phyloP scores from a whole-genome alignment of 2,113 vertebrate genomes.

The Scomber scombrus region DNA sequence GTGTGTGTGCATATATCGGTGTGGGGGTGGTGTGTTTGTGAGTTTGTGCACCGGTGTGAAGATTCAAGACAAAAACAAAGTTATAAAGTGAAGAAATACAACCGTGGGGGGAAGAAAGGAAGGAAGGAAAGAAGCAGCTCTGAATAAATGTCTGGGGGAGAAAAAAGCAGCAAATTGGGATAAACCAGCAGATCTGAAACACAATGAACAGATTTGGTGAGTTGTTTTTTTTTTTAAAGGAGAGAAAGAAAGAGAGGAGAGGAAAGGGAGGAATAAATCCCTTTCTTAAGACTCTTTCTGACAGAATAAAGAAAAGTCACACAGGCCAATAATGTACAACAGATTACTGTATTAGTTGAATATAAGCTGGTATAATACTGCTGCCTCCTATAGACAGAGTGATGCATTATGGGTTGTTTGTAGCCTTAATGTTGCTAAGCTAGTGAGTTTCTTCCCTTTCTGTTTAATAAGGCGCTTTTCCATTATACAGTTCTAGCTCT shows the following conservation, averaged over 20 bases:
- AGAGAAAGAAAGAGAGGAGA: not conserved
- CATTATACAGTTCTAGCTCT: too few species aligned
- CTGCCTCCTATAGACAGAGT: too few species aligned
- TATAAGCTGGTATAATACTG: too few species aligned
- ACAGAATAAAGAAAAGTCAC: not conserved
- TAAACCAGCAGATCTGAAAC: slow-evolving; percentile 14
- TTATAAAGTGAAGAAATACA: slow-evolving; percentile 17
- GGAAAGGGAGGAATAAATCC: too few species aligned
- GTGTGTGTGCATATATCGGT: too few species aligned
- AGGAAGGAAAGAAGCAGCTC: not conserved
- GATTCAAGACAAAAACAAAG: slow-evolving; percentile 28
- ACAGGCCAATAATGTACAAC: too few species aligned
- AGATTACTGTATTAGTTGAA: too few species aligned
- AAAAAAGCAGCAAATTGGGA: not conserved
- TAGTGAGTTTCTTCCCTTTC: too few species aligned
- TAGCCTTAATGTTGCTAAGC: too few species aligned
- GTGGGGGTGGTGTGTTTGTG: not conserved
- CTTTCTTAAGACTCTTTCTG: not conserved
- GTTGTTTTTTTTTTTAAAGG: not conserved
- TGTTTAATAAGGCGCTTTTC: too few species aligned
- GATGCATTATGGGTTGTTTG: too few species aligned
- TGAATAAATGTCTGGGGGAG: not conserved
- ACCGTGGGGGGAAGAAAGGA: not conserved
- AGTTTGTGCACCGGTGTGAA: not conserved
- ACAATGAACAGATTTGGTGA: not conserved